Conservation (phyloP, 2,797 vertebrate genomes). For the Eospalax fontanierii region DNA sequence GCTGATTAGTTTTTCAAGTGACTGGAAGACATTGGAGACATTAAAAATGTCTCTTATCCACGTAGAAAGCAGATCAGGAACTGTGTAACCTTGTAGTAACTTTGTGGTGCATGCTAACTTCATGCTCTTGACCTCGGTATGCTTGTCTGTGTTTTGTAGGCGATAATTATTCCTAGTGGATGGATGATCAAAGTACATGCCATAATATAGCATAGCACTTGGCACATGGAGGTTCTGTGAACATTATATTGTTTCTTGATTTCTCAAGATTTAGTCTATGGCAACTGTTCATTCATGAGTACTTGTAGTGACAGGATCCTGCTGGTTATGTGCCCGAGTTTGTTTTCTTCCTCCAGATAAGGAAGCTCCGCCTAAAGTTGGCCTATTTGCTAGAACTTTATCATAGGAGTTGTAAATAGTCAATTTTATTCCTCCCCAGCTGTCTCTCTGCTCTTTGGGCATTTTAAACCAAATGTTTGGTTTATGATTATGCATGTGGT, state of each 20-base stretch:
- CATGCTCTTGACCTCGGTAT: neutral
- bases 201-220: neutral
- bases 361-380: neutral
- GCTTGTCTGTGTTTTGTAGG: neutral
- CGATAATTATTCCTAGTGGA: neutral
- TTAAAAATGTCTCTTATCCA: neutral
- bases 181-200: constrained; percentile 2
- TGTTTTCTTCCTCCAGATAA: neutral
- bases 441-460: neutral
- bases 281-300: neutral
- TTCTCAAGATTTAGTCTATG: constrained; percentile 40
- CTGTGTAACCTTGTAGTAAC: neutral
- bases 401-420: neutral
- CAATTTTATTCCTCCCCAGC: neutral
- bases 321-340: neutral
- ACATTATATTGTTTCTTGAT: neutral
- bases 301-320: neutral
- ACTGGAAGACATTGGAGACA: neutral
- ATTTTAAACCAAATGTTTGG: constrained; percentile 32
- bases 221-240: neutral
- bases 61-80: neutral
- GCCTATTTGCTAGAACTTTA: neutral
- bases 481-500: neutral
- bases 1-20: constrained; percentile 11
- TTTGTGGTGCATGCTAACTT: neutral